Percentiles rank a stretch among this genome's conserved stretches.
Evolutionary conservation across 2,113 vertebrate genomes (phyloP).

Genomic region (Tautogolabrus adspersus): DNA sequence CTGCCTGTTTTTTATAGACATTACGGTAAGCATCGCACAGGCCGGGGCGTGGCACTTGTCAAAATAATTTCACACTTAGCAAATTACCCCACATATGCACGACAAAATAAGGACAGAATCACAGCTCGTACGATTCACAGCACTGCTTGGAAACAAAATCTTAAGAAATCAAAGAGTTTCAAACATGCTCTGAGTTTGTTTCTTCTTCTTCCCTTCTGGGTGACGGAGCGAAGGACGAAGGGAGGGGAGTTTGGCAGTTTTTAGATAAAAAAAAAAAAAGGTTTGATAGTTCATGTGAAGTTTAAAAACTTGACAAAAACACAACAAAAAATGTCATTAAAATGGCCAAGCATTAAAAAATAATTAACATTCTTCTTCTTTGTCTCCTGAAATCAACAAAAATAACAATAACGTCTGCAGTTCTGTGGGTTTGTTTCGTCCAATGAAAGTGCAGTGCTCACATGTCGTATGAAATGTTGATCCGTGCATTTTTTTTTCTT

Average conservation of each 20-base stretch:
- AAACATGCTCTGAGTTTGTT: slow-evolving; percentile 55
- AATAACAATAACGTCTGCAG: neutral
- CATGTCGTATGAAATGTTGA: slow-evolving; percentile 21
- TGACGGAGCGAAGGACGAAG: neutral
- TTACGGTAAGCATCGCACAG: slow-evolving; percentile 68
- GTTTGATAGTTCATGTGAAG: slow-evolving; percentile 1
- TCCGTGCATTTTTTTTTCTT: slow-evolving; percentile 8
- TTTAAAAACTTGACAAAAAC: slow-evolving; percentile 1
- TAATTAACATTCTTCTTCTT: slow-evolving; percentile 14
- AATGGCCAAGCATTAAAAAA: neutral
- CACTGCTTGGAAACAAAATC: slow-evolving; percentile 61
- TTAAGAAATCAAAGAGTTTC: neutral
- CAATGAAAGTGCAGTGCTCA: slow-evolving; percentile 42
- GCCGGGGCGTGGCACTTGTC: slow-evolving; percentile 74
- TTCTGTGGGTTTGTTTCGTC: slow-evolving; percentile 20
- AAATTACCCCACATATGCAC: slow-evolving; percentile 76
- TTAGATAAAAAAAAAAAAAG: neutral
- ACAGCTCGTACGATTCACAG: slow-evolving; percentile 77
- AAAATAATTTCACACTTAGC: slow-evolving; percentile 79
- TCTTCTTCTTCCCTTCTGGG: slow-evolving; percentile 39
- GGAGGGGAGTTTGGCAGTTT: slow-evolving; percentile 22
- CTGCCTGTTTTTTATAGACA: slow-evolving; percentile 68
- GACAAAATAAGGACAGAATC: slow-evolving; percentile 69
- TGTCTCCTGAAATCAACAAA: slow-evolving; percentile 6
- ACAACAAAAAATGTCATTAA: neutral